These are phyloP conservation scores for Hyles lineata DNA, from an alignment of 2,888 invertebrate species.

Conservation along the genomic window DNA sequence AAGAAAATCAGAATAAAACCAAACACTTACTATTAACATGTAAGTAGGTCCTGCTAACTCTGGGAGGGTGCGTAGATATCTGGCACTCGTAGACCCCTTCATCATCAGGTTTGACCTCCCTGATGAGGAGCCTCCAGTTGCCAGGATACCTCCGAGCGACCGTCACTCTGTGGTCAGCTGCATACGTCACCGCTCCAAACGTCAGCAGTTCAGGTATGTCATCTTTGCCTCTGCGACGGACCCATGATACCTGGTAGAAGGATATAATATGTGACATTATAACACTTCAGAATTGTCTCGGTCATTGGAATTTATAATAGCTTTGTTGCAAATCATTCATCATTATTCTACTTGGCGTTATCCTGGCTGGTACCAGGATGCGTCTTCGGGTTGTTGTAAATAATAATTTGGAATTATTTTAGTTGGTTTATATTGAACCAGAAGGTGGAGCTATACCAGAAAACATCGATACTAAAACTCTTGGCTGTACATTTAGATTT, in stretches of 20 bases:
- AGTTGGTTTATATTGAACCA: too few species aligned
- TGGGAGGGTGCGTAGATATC: constrained; percentile 89
- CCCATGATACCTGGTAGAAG: constrained; percentile 87
- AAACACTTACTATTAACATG: constrained; percentile 86
- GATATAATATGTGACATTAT: not conserved
- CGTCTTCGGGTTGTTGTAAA: too few species aligned
- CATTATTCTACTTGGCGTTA: too few species aligned
- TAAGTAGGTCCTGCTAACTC: constrained; percentile 87
- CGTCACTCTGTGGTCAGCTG: constrained; percentile 87
- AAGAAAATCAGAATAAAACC: not conserved
- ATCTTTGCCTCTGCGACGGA: constrained; percentile 84
- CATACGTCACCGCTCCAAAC: constrained; percentile 88
- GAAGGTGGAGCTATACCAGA: too few species aligned
- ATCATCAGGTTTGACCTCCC: constrained; percentile 87
- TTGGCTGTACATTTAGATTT: too few species aligned
- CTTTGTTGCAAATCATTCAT: too few species aligned
- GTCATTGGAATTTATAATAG: too few species aligned
- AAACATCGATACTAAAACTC: too few species aligned
- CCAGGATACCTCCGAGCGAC: constrained; percentile 87
- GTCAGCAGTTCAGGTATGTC: constrained; percentile 88
- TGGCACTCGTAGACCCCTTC: constrained; percentile 89
- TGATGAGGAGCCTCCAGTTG: constrained; percentile 87
- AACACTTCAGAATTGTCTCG: too few species aligned
- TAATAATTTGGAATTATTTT: too few species aligned
- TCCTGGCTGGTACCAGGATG: too few species aligned